Base-by-base conservation (phyloP, 2,888 invertebrate species). In the Mythimna pallens region DNA sequence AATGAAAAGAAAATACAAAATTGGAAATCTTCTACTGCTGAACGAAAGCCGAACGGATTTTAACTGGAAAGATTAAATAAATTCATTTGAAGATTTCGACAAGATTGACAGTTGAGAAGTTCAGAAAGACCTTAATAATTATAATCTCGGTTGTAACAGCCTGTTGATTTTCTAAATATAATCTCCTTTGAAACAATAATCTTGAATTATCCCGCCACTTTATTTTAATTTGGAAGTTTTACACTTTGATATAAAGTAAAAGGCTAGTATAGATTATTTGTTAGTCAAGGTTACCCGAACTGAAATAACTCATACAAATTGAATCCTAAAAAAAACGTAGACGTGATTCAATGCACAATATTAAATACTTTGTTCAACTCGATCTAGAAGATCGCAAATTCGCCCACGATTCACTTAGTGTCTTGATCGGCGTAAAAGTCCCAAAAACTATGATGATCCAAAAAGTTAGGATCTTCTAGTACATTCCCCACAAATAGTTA, bases 401-500 rank as follows among this genome's bases (percentile, higher is more conserved):
- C 47, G 47, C 47, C 20, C 17, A 43, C 12, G 47, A 58, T 73
- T 62, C 12, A 73, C 62, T 62, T 58, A 62, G 43, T 6, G 6
- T 20, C 8, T 14, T 47, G 47, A 47, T 47, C 25, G 10, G 17
- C 25, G 9, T 20, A 50, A 61, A 67, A n/a, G 64, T 40, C 57
- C 36, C 57, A 68, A 78, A 82, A 78, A 67, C 10, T 65, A 20
- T 55, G 65, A 65, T 65, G 65, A 82, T 59, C 62, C 50, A 25
- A 63, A 79, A 77, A 82, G 40, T 79, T 77, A 10, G 52, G 47
- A 34, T 20, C n/a, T 65, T 58, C 70, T 61, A 70, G 58, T 54
- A 70, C 36, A 57, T 14, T 55, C 20, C 9, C 81, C 78, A 61
- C 73, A 78, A 78, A 80, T 76, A 76, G 73, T 72, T 66, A 9